phyloP scores from a whole-genome alignment of 2,888 invertebrate genomes.

The Hemistola chrysoprasaria region DNA sequence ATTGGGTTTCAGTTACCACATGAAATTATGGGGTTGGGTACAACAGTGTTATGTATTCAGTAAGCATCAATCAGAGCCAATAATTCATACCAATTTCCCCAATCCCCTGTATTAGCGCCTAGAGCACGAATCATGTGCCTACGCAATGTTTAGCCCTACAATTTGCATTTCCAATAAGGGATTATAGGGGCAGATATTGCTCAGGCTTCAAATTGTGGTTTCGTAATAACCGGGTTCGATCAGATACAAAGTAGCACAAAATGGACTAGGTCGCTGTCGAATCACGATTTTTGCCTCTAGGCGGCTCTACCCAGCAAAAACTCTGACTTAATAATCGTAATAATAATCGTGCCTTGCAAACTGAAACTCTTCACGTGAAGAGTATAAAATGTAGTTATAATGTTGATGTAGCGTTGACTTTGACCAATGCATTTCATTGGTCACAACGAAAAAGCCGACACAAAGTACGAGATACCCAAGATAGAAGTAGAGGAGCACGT shows the following conservation, averaged over 20 bases:
- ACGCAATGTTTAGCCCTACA: conserved; percentile 14
- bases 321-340: conserved; percentile 4
- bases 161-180: conserved; percentile 22
- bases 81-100: conserved; percentile 3
- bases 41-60: too few relatives aligned
- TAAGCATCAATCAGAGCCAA: neutral
- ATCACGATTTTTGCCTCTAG: conserved; percentile 9
- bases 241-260: conserved; percentile 8
- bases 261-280: neutral
- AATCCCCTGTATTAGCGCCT: neutral
- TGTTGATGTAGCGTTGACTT: neutral
- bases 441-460: conserved; percentile 30
- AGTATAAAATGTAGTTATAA: too few relatives aligned
- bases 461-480: conserved; percentile 17
- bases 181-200: conserved; percentile 16
- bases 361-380: neutral
- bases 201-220: conserved; percentile 13
- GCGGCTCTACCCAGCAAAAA: neutral
- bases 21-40: too few relatives aligned
- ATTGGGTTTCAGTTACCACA: too few relatives aligned
- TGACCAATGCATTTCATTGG: conserved; percentile 35
- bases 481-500: conserved; percentile 37
- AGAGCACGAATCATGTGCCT: conserved; percentile 1
- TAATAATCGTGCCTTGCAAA: conserved; percentile 7
- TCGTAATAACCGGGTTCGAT: conserved; percentile 17